phyloP scores from a whole-genome alignment of 2,797 vertebrate genomes.

The Acropternis orthonyx region DNA sequence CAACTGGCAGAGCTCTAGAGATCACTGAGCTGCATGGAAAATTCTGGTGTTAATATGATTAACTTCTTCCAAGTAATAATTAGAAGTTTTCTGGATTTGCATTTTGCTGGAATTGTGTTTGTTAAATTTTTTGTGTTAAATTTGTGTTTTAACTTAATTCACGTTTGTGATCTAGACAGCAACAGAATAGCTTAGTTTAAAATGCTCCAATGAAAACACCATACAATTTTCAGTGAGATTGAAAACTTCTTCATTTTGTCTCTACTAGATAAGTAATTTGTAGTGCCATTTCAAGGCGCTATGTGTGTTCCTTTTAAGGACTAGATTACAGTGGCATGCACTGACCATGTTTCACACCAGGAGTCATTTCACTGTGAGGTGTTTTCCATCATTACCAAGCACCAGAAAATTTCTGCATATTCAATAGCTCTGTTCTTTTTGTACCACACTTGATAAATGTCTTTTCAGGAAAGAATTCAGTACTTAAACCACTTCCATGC shows the following conservation, averaged over 20 bases:
- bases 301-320: neutral
- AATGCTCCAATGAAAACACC: neutral
- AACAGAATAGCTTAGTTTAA: neutral
- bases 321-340: neutral
- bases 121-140: neutral
- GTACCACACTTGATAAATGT: neutral
- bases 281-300: neutral
- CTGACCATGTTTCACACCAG: neutral
- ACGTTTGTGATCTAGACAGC: neutral
- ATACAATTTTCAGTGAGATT: neutral
- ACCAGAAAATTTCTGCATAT: neutral
- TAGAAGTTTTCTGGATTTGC: neutral
- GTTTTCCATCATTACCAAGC: constrained; percentile 31
- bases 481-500: neutral
- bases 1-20: neutral
- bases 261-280: neutral
- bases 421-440: neutral
- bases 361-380: neutral
- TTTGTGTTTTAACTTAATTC: neutral
- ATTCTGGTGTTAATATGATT: neutral
- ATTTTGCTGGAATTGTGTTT: neutral
- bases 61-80: neutral
- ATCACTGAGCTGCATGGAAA: neutral
- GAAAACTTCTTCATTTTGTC: neutral
- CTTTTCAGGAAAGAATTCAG: neutral